phyloP scores from a whole-genome alignment of 2,113 vertebrate species.

The Corapipo altera region DNA sequence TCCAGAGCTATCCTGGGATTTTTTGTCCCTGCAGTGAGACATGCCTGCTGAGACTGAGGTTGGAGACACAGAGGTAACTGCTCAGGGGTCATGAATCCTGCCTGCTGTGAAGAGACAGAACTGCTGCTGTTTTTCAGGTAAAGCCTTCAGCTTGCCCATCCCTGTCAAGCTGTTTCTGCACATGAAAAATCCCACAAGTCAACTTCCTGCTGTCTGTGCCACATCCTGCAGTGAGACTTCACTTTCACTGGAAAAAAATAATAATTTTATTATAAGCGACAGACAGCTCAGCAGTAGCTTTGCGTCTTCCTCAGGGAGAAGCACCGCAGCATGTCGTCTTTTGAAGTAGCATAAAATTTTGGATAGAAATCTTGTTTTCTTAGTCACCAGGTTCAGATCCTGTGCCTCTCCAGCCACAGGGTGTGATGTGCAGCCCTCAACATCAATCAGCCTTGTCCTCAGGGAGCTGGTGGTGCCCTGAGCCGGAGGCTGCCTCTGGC shows the following conservation, averaged over 20 bases:
- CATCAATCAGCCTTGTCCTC: not conserved
- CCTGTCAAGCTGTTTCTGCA: not conserved
- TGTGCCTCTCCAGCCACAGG: not conserved
- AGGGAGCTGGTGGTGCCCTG: not conserved
- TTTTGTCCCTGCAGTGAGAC: not conserved
- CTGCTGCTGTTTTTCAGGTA: not conserved
- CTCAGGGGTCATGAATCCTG: accelerated
- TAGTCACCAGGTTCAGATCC: not conserved
- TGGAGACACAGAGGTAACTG: not conserved
- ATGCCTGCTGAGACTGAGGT: not conserved
- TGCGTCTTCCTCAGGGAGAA: not conserved
- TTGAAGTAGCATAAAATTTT: not conserved
- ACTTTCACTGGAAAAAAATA: not conserved
- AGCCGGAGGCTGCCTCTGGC: not conserved
- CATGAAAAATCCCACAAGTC: not conserved
- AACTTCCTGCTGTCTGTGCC: not conserved
- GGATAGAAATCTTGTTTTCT: not conserved
- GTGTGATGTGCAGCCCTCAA: not conserved
- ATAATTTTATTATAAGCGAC: not conserved
- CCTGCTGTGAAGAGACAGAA: not conserved
- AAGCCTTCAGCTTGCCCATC: not conserved
- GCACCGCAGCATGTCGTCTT: not conserved
- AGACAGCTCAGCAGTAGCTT: not conserved
- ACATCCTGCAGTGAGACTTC: not conserved
- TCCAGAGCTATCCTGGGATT: not conserved